Base-by-base conservation (phyloP, 2,888 invertebrate genomes). In the Drosophila fungiperda region DNA sequence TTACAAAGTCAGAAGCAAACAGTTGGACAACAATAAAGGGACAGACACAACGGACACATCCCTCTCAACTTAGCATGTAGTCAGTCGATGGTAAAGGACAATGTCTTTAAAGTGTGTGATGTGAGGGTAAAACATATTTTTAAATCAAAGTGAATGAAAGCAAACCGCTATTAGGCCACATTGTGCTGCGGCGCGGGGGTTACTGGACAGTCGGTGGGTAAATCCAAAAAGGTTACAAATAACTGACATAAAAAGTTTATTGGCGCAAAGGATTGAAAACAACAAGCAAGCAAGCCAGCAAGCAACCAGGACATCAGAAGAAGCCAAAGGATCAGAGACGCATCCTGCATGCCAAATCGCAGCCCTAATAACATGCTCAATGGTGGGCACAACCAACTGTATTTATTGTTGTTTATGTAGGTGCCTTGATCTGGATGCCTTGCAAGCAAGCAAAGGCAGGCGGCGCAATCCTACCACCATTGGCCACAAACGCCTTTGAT, bases 381-480 rank as follows among this genome's bases (percentile, higher is more conserved):
- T 76, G 66, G 55, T 62, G 60, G 49, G 65, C 62, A 64, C 81
- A 83, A 72, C 67, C 81, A 83, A 72, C 67, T 87, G 85, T 84
- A 87, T 87, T 87, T 89, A 87, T 84, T 89, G 89, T 87, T 87
- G 87, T 87, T 87, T 89, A 87, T 87, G 73, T 76, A 84, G 89
- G 72, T 76, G 72, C 68, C 62, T 69, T 50, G 68, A 81, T 83
- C 65, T 61, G 64, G 63, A 66, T 80, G 68, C 65, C 65, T 38
- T 57, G 48, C 52, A 48, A 32, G 38, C 11, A 40, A 52, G 38
- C 6, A 40, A 52, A 40, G 29, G 4, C 26, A 26, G 26, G 33
- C 11, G 26, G 8, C 23, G 35, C n/a, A 40, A 23, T n/a, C 55
- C 40, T 29, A 42, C 35, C 49, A 26, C 26, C 29, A 40, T 52